These are phyloP conservation scores for Ceyx melanurus DNA, from an alignment of 2,113 vertebrate genomes.

Conservation along the genomic window DNA sequence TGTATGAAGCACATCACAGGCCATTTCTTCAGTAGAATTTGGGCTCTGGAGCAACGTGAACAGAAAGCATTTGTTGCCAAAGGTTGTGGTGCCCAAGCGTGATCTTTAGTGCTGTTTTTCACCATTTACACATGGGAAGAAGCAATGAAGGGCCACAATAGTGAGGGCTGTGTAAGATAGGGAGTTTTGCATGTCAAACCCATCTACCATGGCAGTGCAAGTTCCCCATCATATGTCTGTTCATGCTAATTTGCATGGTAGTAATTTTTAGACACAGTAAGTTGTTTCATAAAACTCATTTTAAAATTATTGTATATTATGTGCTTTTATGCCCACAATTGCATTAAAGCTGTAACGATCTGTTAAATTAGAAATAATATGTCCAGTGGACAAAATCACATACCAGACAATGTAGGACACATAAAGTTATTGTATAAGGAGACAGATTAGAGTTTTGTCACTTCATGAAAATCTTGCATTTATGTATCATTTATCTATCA, in stretches of 20 bases:
- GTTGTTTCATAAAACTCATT: neutral
- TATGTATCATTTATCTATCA: neutral
- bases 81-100: neutral
- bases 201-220: neutral
- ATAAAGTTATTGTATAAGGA: conserved; percentile 6
- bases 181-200: neutral
- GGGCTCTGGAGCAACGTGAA: neutral
- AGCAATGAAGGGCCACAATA: neutral
- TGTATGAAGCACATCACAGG: neutral
- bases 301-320: conserved; percentile 29
- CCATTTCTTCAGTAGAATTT: neutral
- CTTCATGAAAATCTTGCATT: conserved; percentile 1
- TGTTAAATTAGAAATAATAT: conserved; percentile 35
- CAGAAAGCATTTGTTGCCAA: neutral
- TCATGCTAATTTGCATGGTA: neutral
- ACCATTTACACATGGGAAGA: neutral
- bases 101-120: neutral
- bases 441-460: neutral
- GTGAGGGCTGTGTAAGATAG: neutral
- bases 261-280: neutral
- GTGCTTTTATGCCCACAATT: conserved; percentile 33
- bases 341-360: neutral
- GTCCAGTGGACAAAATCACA: neutral
- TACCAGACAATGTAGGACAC: neutral
- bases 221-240: neutral